Conservation (phyloP, 2,797 vertebrate genomes). For the Myotis findleyi region DNA sequence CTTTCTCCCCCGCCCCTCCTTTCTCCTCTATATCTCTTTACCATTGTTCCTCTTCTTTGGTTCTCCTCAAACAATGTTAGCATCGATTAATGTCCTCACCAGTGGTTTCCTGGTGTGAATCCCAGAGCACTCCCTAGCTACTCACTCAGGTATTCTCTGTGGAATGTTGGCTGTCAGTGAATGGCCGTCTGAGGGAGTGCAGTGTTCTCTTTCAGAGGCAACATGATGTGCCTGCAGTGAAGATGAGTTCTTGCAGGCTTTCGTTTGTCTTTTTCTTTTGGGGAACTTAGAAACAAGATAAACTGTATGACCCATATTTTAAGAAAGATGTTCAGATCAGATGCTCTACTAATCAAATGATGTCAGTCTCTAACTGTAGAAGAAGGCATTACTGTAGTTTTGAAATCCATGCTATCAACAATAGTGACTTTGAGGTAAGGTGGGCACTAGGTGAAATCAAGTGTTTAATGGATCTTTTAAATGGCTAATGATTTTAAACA, state of each 20-base stretch:
- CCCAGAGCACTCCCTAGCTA: not conserved
- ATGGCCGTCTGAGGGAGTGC: slow-evolving; percentile 14
- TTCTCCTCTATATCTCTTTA: not conserved
- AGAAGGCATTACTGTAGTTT: not conserved
- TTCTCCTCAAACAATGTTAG: not conserved
- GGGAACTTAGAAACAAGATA: not conserved
- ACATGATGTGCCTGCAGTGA: not conserved
- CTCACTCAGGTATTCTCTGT: not conserved
- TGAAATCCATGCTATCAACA: not conserved
- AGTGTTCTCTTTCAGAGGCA: slow-evolving; percentile 60
- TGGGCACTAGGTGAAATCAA: not conserved
- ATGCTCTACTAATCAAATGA: not conserved
- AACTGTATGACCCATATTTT: not conserved
- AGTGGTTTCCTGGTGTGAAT: not conserved
- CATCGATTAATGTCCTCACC: not conserved
- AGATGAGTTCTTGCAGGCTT: not conserved
- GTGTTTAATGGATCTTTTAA: not conserved
- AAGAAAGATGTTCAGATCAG: slow-evolving; percentile 24
- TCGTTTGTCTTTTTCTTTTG: slow-evolving; percentile 23
- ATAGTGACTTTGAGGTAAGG: not conserved
- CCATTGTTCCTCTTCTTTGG: not conserved
- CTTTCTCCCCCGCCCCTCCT: not conserved
- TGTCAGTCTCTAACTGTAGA: not conserved
- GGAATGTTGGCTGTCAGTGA: slow-evolving; percentile 27
- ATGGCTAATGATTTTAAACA: slow-evolving; percentile 11